Conservation (phyloP, 2,888 invertebrate genomes). For the Aleiodes leptofemur region DNA sequence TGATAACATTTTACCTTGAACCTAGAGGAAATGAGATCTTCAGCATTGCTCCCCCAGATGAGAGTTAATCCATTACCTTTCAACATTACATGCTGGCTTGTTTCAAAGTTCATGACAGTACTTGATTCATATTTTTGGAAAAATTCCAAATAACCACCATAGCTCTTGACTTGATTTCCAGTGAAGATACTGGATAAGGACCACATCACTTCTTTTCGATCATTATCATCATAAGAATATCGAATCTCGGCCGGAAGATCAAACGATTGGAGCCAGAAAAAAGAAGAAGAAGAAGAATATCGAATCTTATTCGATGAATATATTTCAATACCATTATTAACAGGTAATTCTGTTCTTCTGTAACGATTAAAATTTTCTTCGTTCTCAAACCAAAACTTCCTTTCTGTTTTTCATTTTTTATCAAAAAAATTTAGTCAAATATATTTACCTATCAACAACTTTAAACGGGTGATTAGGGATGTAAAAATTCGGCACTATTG, state of each 20-base stretch:
- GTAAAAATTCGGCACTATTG: constrained; percentile 81
- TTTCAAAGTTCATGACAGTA: constrained; percentile 77
- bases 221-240: constrained; percentile 60
- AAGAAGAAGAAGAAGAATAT: too few relatives aligned
- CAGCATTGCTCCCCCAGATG: constrained; percentile 79
- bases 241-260: too few relatives aligned
- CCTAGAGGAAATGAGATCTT: too few relatives aligned
- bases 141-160: constrained; percentile 88
- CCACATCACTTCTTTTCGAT: constrained; percentile 81
- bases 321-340: constrained; percentile 72
- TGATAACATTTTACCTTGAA: too few relatives aligned
- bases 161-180: constrained; percentile 89
- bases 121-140: constrained; percentile 83
- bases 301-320: constrained; percentile 82
- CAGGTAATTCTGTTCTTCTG: constrained; percentile 65
- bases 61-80: constrained; percentile 86
- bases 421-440: too few relatives aligned
- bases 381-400: too few relatives aligned
- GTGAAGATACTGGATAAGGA: constrained; percentile 79
- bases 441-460: constrained; percentile 77
- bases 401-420: too few relatives aligned
- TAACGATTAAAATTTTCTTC: too few relatives aligned
- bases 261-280: too few relatives aligned
- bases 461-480: constrained; percentile 79
- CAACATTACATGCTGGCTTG: constrained; percentile 88